Evolutionary conservation across 2,888 invertebrate species (phyloP), one percentile per base, ranked within the genome.

Genomic region (Trichopria drosophilae): DNA sequence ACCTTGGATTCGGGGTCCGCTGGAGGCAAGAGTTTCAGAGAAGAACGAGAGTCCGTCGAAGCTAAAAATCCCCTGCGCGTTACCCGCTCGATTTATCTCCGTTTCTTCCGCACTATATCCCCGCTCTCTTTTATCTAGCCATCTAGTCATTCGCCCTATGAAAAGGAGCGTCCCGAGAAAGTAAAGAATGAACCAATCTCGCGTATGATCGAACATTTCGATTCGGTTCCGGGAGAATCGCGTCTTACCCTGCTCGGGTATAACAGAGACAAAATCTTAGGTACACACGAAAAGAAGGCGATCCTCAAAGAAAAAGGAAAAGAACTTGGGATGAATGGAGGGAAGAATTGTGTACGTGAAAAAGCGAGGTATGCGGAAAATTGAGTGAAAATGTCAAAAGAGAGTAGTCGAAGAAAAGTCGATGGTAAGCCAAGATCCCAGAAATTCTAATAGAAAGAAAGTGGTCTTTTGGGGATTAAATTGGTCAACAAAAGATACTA

Each of bases 131-230:
- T 60, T 57, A 56, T 60, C 53, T 56, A 55, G 42, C 56, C 58
- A 51, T 58, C 54, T 49, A 48, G 43, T 28, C 53, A 31, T 22
- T 45, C 51, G 40, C 31, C 50, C 51, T 57, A 58, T 56, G 62
- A 64, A 65, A 68, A 66, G 63, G 55, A 59, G 57, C 58, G 55
- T 53, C 53, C 49, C 56, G 49, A 52, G 57, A 56, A 57, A 59
- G 61, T 66, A 66, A 67, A 68, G 64, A 65, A 68, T 65, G 67
- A 67, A 60, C 61, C 68, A 68, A 68, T 68, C 67, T 68, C 64
- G 62, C 65, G 66, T 66, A 67, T 68, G 67, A 68, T 68, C 64
- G 68, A 68, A 64, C 67, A 65, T 66, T 67, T 66, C 66, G 65
- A 67, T 68, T 66, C 59, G 51, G 49, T 54, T 49, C 34, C 16